Evolutionary conservation across 2,113 vertebrate species (phyloP).

Genomic region (Leptobrachium ailaonicum): DNA sequence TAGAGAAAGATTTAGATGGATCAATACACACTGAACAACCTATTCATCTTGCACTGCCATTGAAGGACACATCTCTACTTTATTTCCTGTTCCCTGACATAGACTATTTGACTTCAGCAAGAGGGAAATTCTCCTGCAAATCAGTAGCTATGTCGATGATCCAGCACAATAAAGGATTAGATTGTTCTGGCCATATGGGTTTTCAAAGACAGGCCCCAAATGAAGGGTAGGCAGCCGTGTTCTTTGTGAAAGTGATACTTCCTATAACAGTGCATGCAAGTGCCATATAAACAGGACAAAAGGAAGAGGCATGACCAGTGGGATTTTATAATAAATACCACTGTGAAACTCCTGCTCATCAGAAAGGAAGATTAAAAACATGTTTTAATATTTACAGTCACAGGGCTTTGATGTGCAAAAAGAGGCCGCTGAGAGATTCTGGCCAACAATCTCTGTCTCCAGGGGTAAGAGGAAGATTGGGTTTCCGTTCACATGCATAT

Average conservation of each 20-base stretch:
- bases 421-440: slow-evolving; percentile 10
- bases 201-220: slow-evolving; percentile 54
- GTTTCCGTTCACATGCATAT: slow-evolving; percentile 33
- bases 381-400: slow-evolving; percentile 67
- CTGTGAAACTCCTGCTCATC: slow-evolving; percentile 71
- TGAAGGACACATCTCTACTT: not conserved
- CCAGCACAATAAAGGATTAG: slow-evolving; percentile 59
- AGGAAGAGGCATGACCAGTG: slow-evolving; percentile 72
- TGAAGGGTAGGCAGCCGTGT: slow-evolving; percentile 58
- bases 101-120: slow-evolving; percentile 18
- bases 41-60: not conserved
- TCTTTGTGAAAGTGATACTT: slow-evolving; percentile 64
- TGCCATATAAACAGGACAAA: slow-evolving; percentile 69
- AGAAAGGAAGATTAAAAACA: slow-evolving; percentile 68
- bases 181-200: slow-evolving; percentile 55
- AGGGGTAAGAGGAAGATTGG: slow-evolving; percentile 28
- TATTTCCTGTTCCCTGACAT: slow-evolving; percentile 26
- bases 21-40: too few species aligned
- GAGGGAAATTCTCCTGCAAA: not conserved
- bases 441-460: slow-evolving; percentile 10
- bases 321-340: slow-evolving; percentile 66
- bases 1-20: too few species aligned
- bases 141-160: slow-evolving; percentile 45
- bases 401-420: slow-evolving; percentile 66
- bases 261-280: slow-evolving; percentile 62